Conservation (phyloP, 2,797 vertebrate species). For the Xenopus petersii region DNA sequence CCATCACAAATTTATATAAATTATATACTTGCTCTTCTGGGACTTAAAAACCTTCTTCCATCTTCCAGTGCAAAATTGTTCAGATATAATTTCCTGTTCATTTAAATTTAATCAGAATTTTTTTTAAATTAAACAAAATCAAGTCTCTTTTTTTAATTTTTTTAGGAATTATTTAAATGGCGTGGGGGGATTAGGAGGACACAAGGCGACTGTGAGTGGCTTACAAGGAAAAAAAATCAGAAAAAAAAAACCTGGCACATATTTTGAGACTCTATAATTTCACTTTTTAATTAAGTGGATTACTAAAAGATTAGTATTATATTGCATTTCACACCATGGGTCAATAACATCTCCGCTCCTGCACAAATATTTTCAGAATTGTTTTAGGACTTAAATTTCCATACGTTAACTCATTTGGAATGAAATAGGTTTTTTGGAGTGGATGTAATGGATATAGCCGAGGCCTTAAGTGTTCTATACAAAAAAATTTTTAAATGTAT, state of each 20-base stretch:
- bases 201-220: conserved; percentile 37
- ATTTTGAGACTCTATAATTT: conserved; percentile 49
- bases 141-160: conserved; percentile 1
- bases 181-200: conserved; percentile 32
- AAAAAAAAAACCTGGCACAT: conserved; percentile 34
- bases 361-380: conserved; percentile 39
- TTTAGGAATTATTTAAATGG: conserved; percentile 26
- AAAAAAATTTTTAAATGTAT: too few species aligned
- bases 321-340: conserved; percentile 46
- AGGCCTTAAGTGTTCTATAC: too few species aligned
- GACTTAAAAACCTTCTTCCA: conserved; percentile 4
- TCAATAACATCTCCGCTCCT: conserved; percentile 35
- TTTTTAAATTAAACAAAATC: conserved; percentile 45
- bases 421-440: too few species aligned
- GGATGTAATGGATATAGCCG: too few species aligned
- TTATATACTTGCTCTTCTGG: too few species aligned
- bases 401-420: conserved; percentile 17
- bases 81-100: conserved; percentile 39
- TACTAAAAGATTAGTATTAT: conserved; percentile 48
- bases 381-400: conserved; percentile 27
- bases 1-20: too few species aligned
- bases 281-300: conserved; percentile 49
- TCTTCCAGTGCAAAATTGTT: conserved; percentile 35
- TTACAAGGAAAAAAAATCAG: conserved; percentile 13
- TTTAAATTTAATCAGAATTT: conserved; percentile 20